phyloP scores from a whole-genome alignment of 2,888 invertebrate species.

The Caenorhabditis sulstoni region DNA sequence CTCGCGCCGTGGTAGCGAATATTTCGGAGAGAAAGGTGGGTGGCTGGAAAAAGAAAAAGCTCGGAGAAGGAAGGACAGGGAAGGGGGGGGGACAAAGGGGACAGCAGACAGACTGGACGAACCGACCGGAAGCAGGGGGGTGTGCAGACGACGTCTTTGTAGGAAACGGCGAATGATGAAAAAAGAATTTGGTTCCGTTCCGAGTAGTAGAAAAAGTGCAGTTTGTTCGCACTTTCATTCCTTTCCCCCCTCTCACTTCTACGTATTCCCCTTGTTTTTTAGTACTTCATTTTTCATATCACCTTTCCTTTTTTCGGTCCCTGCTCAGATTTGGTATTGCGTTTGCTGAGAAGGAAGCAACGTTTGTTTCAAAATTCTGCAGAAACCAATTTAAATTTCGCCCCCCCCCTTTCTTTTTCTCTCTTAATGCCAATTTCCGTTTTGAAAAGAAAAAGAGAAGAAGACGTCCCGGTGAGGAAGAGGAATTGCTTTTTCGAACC shows the following conservation, averaged over 20 bases:
- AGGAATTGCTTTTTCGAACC: too few species aligned
- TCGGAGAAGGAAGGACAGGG: too few species aligned
- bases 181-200: conserved; percentile 37
- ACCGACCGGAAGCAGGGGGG: conserved; percentile 31
- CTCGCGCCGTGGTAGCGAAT: conserved; percentile 65
- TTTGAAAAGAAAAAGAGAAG: background rate
- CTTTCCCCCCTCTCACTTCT: too few species aligned
- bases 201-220: conserved; percentile 26
- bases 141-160: background rate
- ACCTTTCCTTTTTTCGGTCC: too few species aligned
- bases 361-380: too few species aligned
- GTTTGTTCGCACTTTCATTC: background rate
- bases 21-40: conserved; percentile 64
- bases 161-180: background rate
- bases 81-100: too few species aligned
- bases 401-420: background rate
- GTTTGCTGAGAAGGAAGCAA: too few species aligned
- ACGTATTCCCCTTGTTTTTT: background rate
- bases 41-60: background rate
- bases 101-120: conserved; percentile 1
- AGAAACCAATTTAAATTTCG: background rate
- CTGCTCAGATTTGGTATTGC: too few species aligned
- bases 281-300: too few species aligned
- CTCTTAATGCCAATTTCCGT: background rate
- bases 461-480: too few species aligned